Conservation (phyloP, 2,113 vertebrate genomes). For the Telmatochromis sp. region DNA sequence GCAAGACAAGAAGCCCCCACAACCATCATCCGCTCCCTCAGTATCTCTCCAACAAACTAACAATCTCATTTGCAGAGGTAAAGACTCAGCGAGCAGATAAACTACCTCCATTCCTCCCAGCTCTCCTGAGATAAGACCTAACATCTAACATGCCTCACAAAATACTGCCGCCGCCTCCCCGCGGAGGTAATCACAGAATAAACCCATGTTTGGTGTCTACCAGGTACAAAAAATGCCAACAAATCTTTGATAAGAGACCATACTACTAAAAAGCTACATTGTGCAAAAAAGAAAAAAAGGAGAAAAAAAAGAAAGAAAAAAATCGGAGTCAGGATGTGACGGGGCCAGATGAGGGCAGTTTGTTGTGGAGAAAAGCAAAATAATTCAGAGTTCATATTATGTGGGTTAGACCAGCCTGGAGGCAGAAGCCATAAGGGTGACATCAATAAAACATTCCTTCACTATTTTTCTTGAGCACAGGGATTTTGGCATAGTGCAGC, state of each 20-base stretch:
- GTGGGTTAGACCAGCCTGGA: slow-evolving; percentile 42
- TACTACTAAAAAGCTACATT: slow-evolving; percentile 61
- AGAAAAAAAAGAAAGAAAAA: slow-evolving; percentile 11
- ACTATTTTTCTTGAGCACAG: background rate
- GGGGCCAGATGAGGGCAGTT: slow-evolving; percentile 36
- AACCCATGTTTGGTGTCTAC: slow-evolving; percentile 49
- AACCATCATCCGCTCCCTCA: slow-evolving; percentile 1
- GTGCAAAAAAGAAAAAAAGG: slow-evolving; percentile 43
- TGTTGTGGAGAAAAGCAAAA: slow-evolving; percentile 31
- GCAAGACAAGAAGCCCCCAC: background rate
- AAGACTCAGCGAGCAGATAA: slow-evolving; percentile 49
- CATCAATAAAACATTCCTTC: background rate
- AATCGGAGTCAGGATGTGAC: slow-evolving; percentile 52
- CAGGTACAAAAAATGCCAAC: slow-evolving; percentile 51
- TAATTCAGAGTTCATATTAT: slow-evolving; percentile 37
- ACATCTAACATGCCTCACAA: slow-evolving; percentile 5
- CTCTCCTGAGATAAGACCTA: slow-evolving; percentile 38
- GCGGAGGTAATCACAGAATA: slow-evolving; percentile 21
- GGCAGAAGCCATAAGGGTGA: slow-evolving; percentile 8
- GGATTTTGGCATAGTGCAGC: background rate
- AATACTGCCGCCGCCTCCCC: background rate
- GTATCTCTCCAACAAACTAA: slow-evolving; percentile 26
- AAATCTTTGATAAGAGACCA: slow-evolving; percentile 42
- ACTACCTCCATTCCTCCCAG: background rate
- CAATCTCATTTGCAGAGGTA: slow-evolving; percentile 21